phyloP scores from a whole-genome alignment of 2,113 vertebrate genomes.

The Periophthalmodon schlosseri region DNA sequence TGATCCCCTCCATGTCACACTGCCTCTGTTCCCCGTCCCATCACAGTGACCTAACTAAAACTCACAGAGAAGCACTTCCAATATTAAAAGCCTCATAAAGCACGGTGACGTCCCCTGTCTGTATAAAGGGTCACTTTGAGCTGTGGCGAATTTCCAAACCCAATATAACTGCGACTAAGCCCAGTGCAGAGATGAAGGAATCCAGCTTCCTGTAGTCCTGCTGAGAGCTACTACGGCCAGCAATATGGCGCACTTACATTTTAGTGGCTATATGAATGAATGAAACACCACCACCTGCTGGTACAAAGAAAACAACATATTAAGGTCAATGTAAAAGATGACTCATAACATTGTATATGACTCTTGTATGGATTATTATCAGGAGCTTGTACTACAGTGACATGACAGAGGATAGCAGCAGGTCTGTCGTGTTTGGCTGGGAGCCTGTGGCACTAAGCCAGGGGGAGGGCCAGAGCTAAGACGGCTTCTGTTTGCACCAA shows the following conservation, averaged over 20 bases:
- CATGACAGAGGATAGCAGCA: slow-evolving; percentile 21
- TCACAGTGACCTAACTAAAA: slow-evolving; percentile 23
- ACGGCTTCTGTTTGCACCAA: background rate
- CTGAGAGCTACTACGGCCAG: slow-evolving; percentile 15
- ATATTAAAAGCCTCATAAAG: slow-evolving; percentile 57
- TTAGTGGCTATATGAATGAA: slow-evolving; percentile 3
- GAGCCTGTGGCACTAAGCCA: slow-evolving; percentile 47
- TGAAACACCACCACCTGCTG: slow-evolving; percentile 32
- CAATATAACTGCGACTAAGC: slow-evolving; percentile 25
- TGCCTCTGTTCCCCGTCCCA: slow-evolving; percentile 15
- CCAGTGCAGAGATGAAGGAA: background rate
- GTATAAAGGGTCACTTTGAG: slow-evolving; percentile 63
- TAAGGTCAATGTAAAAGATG: background rate
- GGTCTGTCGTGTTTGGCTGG: slow-evolving; percentile 48
- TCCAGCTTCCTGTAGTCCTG: slow-evolving; percentile 12
- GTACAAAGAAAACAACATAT: background rate
- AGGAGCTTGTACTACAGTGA: background rate
- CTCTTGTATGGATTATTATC: background rate
- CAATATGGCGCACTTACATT: background rate
- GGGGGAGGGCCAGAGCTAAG: slow-evolving; percentile 17
- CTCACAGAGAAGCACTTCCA: slow-evolving; percentile 32
- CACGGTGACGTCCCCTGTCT: slow-evolving; percentile 33
- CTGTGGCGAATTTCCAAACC: slow-evolving; percentile 46
- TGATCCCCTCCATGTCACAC: slow-evolving; percentile 19
- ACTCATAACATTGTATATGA: background rate